Base-by-base conservation (phyloP, 2,888 invertebrate species). In the Lordiphosa fenestrarum region DNA sequence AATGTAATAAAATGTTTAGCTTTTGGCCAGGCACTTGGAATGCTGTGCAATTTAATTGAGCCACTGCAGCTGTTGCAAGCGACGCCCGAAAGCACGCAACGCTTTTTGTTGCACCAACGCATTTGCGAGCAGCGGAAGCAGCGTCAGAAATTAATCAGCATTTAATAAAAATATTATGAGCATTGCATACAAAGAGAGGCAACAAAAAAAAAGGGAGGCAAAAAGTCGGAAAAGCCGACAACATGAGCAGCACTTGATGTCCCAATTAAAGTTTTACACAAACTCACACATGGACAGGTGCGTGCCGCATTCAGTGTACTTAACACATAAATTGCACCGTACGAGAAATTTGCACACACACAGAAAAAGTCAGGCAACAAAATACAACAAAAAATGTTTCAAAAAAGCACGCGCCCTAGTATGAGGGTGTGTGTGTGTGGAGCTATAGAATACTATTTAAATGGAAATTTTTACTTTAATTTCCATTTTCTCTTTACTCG, bases 101-200 rank as follows among this genome's bases (percentile, higher is more conserved):
- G 59, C 47, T 62, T 70, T 64, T 58, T 54, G 42, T 44, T 40
- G 30, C 30, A 40, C 49, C 41, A 42, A 42, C 41, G 42, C 42
- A 42, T 6, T 55, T 47, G 52, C 71, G 51, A 21, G 53, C 44
- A 21, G 53, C 44, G 53, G 69, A 66, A 42, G 41, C 12, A 41
- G 51, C 44, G 48, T 53, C 53, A 66, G 47, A 81, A 81, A 77
- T 77, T 84, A 77, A 77, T 77, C 84, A 81, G 61, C 77, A 84
- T 84, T 77, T 81, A 77, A 77, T 77, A 81, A 84, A 30, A 84
- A 81, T 84, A 81, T 77, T 84, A 84, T 84, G 65, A 66, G 62
- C 71, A 58, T 64, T 48, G 57, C 47, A 56, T 37, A 55, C 57
- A 57, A 66, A 57, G 10, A 54, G 71, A 30, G 66, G 23, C 23